phyloP scores from a whole-genome alignment of 1,140 invertebrate species.

The Branchinecta lynchi region DNA sequence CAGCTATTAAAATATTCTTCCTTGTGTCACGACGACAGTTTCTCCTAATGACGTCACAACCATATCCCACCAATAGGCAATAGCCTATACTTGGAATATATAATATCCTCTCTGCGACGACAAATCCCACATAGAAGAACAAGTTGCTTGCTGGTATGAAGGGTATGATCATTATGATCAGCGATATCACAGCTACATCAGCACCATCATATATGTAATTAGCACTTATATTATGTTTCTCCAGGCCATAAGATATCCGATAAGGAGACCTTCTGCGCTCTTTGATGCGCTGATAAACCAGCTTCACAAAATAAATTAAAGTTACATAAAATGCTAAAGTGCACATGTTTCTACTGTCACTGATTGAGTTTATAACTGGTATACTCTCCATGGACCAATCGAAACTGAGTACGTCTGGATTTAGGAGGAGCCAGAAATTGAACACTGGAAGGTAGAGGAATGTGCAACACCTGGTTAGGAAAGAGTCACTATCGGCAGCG shows the following conservation, averaged over 20 bases:
- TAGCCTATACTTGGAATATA: conserved; percentile 92
- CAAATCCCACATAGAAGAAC: conserved; percentile 92
- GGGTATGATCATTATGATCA: conserved; percentile 66
- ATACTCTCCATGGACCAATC: conserved; percentile 94
- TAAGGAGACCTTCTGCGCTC: neutral
- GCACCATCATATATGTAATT: conserved; percentile 17
- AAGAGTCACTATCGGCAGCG: conserved; percentile 53
- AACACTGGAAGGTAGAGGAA: conserved; percentile 75
- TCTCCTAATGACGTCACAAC: conserved; percentile 31
- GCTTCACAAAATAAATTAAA: conserved; percentile 18
- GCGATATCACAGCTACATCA: conserved; percentile 33
- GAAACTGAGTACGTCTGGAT: conserved; percentile 66
- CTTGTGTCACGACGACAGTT: conserved; percentile 18
- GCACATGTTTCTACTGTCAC: conserved; percentile 56
- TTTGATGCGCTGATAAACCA: neutral
- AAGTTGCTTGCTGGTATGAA: conserved; percentile 86
- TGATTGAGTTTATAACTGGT: conserved; percentile 51
- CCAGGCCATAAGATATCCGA: neutral
- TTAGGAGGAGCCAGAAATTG: conserved; percentile 64
- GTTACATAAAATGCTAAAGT: conserved; percentile 49
- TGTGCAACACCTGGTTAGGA: conserved; percentile 52
- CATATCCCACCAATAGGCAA: conserved; percentile 68
- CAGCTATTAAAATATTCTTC: conserved; percentile 30
- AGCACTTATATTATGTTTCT: conserved; percentile 8
- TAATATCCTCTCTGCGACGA: conserved; percentile 84